Evolutionary conservation across 1,140 invertebrate species (phyloP).

Genomic region (Belonocnema kinseyi): DNA sequence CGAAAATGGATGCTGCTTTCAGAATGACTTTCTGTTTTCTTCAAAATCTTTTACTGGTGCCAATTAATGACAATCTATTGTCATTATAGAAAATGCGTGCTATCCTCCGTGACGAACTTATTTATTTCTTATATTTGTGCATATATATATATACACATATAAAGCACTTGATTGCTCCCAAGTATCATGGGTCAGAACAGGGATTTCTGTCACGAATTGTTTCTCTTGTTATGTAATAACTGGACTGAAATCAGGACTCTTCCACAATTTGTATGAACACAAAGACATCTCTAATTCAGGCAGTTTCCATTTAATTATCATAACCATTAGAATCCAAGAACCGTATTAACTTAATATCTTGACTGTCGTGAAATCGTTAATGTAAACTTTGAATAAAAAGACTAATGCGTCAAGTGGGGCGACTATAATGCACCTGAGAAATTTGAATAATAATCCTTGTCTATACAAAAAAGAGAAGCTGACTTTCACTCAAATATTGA

Average conservation of each 20-base stretch:
- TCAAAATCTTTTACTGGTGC: not conserved
- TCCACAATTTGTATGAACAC: slow-evolving; percentile 28
- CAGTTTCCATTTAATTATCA: not conserved
- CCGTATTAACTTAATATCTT: not conserved
- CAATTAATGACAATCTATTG: slow-evolving; percentile 2
- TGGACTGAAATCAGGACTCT: slow-evolving; percentile 43
- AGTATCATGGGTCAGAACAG: slow-evolving; percentile 4
- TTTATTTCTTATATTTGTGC: slow-evolving; percentile 24
- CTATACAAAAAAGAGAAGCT: too few species aligned
- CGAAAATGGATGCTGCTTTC: not conserved
- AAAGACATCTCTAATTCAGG: slow-evolving; percentile 19
- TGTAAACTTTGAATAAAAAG: not conserved
- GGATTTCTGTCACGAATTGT: slow-evolving; percentile 33
- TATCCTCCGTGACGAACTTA: not conserved
- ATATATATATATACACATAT: slow-evolving; percentile 6
- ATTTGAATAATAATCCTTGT: not conserved
- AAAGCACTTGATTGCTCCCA: not conserved
- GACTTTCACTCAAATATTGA: too few species aligned
- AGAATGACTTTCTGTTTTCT: slow-evolving; percentile 24
- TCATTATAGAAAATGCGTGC: not conserved
- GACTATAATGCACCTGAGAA: not conserved
- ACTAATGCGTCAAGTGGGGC: not conserved
- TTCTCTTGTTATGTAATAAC: slow-evolving; percentile 62
- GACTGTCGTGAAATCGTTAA: not conserved
- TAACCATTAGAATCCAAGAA: not conserved